These are phyloP conservation scores for Hippocampus abdominalis DNA, from an alignment of 2,113 vertebrate species.

Conservation along the genomic window DNA sequence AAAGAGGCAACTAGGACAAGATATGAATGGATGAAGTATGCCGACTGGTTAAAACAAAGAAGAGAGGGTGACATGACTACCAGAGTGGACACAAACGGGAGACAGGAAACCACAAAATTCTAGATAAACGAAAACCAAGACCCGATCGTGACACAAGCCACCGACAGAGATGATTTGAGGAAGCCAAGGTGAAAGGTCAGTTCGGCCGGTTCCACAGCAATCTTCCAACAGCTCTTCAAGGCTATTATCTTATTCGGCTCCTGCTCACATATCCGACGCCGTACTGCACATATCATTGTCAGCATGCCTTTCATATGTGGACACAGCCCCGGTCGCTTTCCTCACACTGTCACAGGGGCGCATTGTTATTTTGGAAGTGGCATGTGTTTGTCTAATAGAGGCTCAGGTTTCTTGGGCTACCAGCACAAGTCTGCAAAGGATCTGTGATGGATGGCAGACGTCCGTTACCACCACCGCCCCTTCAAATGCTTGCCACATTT, in stretches of 20 bases:
- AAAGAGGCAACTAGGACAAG: not conserved
- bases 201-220: not conserved
- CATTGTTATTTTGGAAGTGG: constrained; percentile 81
- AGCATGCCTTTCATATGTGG: constrained; percentile 60
- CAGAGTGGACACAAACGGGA: too few relatives aligned
- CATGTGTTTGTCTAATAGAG: constrained; percentile 78
- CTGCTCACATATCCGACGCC: constrained; percentile 50
- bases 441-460: constrained; percentile 61
- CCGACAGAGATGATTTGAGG: not conserved
- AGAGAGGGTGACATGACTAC: too few relatives aligned
- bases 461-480: not conserved
- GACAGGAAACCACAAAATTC: not conserved
- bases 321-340: constrained; percentile 48
- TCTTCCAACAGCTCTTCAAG: not conserved
- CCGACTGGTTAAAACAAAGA: not conserved
- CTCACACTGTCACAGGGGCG: constrained; percentile 54
- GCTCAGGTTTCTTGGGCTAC: constrained; percentile 71
- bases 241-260: not conserved
- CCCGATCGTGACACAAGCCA: not conserved
- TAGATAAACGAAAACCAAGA: not conserved
- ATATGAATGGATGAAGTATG: not conserved
- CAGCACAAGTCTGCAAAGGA: constrained; percentile 49
- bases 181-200: not conserved
- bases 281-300: constrained; percentile 33
- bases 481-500: constrained; percentile 12